Evolutionary conservation across 2,113 vertebrate genomes (phyloP).

Genomic region (Laticauda colubrina): DNA sequence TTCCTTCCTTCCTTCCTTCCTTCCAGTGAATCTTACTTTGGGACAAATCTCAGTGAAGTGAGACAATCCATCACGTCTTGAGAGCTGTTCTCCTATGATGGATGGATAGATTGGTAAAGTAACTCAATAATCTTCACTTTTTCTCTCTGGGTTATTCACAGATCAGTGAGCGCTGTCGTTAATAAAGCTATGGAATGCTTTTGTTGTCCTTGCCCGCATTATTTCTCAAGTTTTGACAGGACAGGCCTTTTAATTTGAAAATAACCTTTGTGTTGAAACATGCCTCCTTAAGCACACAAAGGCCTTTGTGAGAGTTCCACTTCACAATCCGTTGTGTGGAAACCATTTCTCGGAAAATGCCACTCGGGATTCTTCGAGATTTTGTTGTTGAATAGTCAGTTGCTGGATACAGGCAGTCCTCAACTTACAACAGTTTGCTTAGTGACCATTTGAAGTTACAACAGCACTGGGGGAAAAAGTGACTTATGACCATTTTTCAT

Average conservation of each 20-base stretch:
- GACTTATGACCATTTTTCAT: background rate
- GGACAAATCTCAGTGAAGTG: constrained; percentile 67
- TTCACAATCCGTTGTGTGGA: background rate
- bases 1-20: constrained; percentile 51
- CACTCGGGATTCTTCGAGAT: background rate
- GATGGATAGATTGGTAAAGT: constrained; percentile 82
- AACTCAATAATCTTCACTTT: constrained; percentile 81
- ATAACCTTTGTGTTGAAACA: constrained; percentile 65
- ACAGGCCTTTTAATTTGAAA: constrained; percentile 74
- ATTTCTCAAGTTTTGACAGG: constrained; percentile 76
- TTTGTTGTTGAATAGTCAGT: background rate
- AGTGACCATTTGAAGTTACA: background rate
- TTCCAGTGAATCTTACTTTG: constrained; percentile 40
- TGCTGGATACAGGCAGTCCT: background rate
- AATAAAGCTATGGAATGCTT: constrained; percentile 82
- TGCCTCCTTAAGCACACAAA: constrained; percentile 28
- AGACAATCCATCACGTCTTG: constrained; percentile 78
- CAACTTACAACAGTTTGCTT: background rate
- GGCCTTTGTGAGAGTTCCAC: background rate
- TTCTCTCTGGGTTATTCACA: constrained; percentile 80
- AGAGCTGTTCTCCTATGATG: constrained; percentile 77
- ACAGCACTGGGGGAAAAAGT: background rate
- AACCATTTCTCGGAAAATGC: background rate
- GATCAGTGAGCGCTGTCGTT: constrained; percentile 80
- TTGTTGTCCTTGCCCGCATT: constrained; percentile 75